Conservation (phyloP, 1,140 invertebrate genomes). For the Drosophila arizonae region DNA sequence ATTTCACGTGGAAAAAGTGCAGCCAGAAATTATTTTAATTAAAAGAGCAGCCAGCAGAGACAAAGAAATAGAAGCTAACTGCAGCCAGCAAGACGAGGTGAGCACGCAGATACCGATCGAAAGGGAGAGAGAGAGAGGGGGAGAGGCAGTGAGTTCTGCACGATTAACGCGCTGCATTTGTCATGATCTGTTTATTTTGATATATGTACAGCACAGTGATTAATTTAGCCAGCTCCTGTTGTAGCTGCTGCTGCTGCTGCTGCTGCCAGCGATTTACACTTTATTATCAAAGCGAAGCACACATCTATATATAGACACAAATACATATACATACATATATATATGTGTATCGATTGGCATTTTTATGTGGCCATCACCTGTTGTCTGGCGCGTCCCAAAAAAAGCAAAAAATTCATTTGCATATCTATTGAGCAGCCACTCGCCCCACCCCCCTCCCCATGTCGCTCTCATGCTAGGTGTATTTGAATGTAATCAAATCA, state of each 20-base stretch:
- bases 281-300: conserved; percentile 52
- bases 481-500: conserved; percentile 68
- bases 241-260: conserved; percentile 30
- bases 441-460: background rate
- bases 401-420: conserved; percentile 49
- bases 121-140: background rate
- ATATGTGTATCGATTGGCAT: conserved; percentile 55
- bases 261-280: conserved; percentile 61
- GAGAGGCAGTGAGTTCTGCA: conserved; percentile 27
- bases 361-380: conserved; percentile 76
- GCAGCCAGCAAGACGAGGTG: conserved; percentile 29
- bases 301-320: no score
- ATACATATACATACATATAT: background rate
- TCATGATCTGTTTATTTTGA: conserved; percentile 81
- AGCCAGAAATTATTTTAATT: conserved; percentile 77
- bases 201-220: conserved; percentile 64
- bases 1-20: conserved; percentile 77
- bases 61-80: conserved; percentile 12
- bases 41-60: conserved; percentile 50
- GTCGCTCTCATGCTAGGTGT: conserved; percentile 44
- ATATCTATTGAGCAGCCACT: conserved; percentile 58
- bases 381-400: conserved; percentile 30
- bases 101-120: conserved; percentile 3
- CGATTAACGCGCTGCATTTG: conserved; percentile 72
- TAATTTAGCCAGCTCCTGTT: conserved; percentile 59